Evolutionary conservation across 2,797 vertebrate genomes (phyloP).

Genomic region (Periparus ater): DNA sequence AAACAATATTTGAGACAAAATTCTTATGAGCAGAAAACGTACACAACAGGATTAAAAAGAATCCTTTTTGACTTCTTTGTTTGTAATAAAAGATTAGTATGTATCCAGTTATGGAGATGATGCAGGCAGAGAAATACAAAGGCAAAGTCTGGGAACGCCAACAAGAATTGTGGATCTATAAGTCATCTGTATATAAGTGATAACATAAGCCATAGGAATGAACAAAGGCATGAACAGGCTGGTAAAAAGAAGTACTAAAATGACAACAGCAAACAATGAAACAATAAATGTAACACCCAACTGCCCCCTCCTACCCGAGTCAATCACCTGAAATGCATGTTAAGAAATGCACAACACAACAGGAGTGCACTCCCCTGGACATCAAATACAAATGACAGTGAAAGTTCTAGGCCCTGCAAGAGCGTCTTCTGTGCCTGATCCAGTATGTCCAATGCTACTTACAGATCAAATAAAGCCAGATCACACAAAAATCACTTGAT

Average conservation of each 20-base stretch:
- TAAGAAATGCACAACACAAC: background rate
- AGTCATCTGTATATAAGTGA: slow-evolving; percentile 4
- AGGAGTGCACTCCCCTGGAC: background rate
- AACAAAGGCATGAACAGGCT: background rate
- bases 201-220: slow-evolving; percentile 10
- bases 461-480: background rate
- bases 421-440: background rate
- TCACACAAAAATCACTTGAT: background rate
- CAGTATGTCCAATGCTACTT: background rate
- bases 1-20: background rate
- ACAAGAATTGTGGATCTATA: slow-evolving; percentile 18
- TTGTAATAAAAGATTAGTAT: slow-evolving; percentile 28
- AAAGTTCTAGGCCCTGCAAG: background rate
- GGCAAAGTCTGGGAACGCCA: slow-evolving; percentile 12
- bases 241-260: background rate
- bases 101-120: slow-evolving; percentile 11
- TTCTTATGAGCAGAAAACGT: background rate
- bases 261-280: background rate
- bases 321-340: background rate
- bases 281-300: background rate
- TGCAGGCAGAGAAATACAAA: slow-evolving; percentile 34
- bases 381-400: background rate
- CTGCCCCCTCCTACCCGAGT: background rate
- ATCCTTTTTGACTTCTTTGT: slow-evolving; percentile 39
- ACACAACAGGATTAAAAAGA: slow-evolving; percentile 41